Evolutionary conservation across 2,797 vertebrate species (phyloP).

Genomic region (Xenops minutus): DNA sequence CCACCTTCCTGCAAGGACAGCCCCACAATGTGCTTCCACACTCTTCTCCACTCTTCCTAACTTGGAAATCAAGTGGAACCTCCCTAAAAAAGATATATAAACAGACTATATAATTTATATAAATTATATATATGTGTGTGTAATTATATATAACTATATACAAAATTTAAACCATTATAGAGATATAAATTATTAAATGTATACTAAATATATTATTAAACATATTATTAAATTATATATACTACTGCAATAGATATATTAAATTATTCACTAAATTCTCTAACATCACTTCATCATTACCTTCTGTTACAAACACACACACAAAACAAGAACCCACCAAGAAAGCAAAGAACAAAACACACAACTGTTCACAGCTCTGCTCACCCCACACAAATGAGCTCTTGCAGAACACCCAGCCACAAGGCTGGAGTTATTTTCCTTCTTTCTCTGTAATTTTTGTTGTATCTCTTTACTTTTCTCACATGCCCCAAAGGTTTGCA

Average conservation of each 20-base stretch:
- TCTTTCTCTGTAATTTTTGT: background rate
- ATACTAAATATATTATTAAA: background rate
- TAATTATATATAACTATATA: too few species aligned
- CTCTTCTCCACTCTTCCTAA: conserved; percentile 93
- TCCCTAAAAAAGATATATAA: conserved; percentile 78
- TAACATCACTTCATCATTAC: background rate
- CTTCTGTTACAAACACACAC: background rate
- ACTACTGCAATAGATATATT: too few species aligned
- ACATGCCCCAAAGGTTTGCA: background rate
- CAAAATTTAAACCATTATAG: too few species aligned
- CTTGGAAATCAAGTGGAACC: conserved; percentile 92
- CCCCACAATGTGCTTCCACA: conserved; percentile 92
- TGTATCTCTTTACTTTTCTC: background rate
- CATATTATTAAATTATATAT: background rate
- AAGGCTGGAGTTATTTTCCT: background rate
- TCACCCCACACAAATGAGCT: background rate
- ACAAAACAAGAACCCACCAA: background rate
- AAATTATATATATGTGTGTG: background rate
- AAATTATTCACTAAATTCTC: background rate
- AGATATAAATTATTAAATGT: too few species aligned
- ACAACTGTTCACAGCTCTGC: background rate
- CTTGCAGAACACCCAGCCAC: background rate
- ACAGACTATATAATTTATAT: fast-evolving
- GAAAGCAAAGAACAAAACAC: background rate
- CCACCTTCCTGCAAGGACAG: conserved; percentile 92